Percentiles rank a stretch among this genome's conserved stretches.
Conservation (phyloP, 2,113 vertebrate genomes). For the Tachuris rubrigastra region DNA sequence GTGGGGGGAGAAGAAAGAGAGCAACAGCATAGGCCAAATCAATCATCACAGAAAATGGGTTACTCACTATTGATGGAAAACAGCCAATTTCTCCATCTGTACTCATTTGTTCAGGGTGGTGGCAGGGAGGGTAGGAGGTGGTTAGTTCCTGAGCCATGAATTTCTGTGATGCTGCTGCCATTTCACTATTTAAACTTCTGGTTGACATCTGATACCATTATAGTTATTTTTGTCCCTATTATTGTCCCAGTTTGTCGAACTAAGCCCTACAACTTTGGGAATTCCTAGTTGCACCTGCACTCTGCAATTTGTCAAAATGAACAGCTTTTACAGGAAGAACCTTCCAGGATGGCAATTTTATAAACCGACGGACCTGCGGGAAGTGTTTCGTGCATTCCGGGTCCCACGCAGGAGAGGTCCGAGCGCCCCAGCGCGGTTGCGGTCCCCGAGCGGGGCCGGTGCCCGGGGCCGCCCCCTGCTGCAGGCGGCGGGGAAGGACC, state of each 20-base stretch:
- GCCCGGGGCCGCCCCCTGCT: not conserved
- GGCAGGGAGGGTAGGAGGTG: not conserved
- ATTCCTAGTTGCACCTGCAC: not conserved
- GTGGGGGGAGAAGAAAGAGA: not conserved
- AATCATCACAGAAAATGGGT: slow-evolving; percentile 44
- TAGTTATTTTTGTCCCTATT: not conserved
- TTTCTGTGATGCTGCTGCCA: not conserved
- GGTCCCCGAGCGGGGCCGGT: not conserved
- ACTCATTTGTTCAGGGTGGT: not conserved
- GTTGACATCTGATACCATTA: not conserved
- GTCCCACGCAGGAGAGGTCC: not conserved
- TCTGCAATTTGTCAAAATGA: not conserved
- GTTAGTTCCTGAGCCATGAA: not conserved
- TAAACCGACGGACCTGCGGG: not conserved
- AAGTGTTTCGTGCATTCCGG: fast-evolving
- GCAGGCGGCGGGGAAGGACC: not conserved
- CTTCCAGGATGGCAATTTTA: not conserved
- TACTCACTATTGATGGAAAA: slow-evolving; percentile 24
- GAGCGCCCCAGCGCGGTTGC: not conserved
- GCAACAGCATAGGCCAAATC: slow-evolving; percentile 10
- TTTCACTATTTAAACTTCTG: not conserved
- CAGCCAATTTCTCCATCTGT: slow-evolving; percentile 33
- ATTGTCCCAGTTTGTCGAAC: not conserved
- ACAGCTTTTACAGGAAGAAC: not conserved
- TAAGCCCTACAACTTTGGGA: not conserved